Evolutionary conservation across 1,140 invertebrate species (phyloP), one percentile per base, ranked within the genome.

Genomic region (Pseudomyrmex concolor): DNA sequence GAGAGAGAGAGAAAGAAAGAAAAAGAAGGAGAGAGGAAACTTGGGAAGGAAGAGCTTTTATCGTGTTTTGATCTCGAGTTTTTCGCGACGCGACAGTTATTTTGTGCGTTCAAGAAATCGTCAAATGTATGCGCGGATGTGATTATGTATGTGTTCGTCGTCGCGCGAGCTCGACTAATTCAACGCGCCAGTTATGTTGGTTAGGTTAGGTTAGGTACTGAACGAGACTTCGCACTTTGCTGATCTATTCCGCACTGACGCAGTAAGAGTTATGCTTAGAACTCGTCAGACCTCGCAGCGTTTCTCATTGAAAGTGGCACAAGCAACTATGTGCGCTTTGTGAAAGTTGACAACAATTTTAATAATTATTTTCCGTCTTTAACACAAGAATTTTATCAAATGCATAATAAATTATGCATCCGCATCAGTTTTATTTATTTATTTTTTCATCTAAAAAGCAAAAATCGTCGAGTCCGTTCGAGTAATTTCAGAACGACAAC

Each of bases 201-300:
- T 70, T 54, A 34, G n/a, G 55, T 34, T 71, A 60, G 55, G 54
- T 70, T 54, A 34, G n/a, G 55, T 34, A 71, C 60, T 70, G 71
- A 80, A 80, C 43, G 54, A 80, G 66, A 80, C 71, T 80, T 80
- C 71, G 66, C 76, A 80, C 76, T 80, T 80, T 71, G 54, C 54
- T 15, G 43, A 71, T 48, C 19, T 70, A 71, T 80, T 60, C 34
- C 43, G 66, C 62, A 54, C 48, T 76, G 73, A 64, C 22, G 60
- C 57, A 12, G 50, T 2, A 19, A 43, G 25, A 12, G 70, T 71
- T 71, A 17, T 57, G 66, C 15, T 15, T 64, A n/a, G 70, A 17
- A 70, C 54, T 48, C 34, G 15, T 25, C 43, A 19, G 19, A 25
- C 43, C 34, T 48, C 17, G 13, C 7, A 57, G 17, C 50, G 17